Percentiles rank a stretch among this genome's conserved stretches.
Conservation (phyloP, 2,797 vertebrate species). For the Valencia hispanica region DNA sequence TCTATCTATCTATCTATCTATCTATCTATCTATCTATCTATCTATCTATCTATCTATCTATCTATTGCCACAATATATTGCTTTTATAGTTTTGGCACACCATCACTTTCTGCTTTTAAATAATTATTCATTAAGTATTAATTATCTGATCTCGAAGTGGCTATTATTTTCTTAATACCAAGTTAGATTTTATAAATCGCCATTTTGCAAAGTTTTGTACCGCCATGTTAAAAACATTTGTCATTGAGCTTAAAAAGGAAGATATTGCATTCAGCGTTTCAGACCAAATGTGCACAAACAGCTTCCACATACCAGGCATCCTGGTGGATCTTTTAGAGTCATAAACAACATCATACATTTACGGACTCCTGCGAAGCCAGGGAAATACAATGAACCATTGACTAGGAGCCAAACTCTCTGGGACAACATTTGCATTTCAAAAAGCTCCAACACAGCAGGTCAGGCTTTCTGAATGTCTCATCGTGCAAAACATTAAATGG, state of each 20-base stretch:
- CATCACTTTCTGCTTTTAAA: slow-evolving; percentile 49
- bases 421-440: slow-evolving; percentile 71
- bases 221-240: slow-evolving; percentile 26
- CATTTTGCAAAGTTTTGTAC: slow-evolving; percentile 36
- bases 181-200: slow-evolving; percentile 55
- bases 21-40: slow-evolving; percentile 4
- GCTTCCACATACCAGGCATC: slow-evolving; percentile 25
- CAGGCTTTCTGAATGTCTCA: slow-evolving; percentile 47
- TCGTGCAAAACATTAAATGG: slow-evolving; percentile 56
- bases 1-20: slow-evolving; percentile 5
- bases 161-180: slow-evolving; percentile 60
- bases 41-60: slow-evolving; percentile 3
- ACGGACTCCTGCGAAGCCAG: slow-evolving; percentile 53
- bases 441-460: slow-evolving; percentile 58
- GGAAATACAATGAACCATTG: slow-evolving; percentile 62
- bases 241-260: slow-evolving; percentile 26
- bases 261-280: slow-evolving; percentile 29
- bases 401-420: slow-evolving; percentile 60
- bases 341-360: slow-evolving; percentile 70
- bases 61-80: slow-evolving; percentile 36
- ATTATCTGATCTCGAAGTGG: slow-evolving; percentile 44
- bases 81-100: slow-evolving; percentile 53
- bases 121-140: slow-evolving; percentile 52
- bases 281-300: slow-evolving; percentile 44
- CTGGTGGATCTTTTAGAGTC: slow-evolving; percentile 62